Evolutionary conservation across 1,140 invertebrate species (phyloP), one percentile per base, ranked within the genome.

Genomic region (Habropoda laboriosa): DNA sequence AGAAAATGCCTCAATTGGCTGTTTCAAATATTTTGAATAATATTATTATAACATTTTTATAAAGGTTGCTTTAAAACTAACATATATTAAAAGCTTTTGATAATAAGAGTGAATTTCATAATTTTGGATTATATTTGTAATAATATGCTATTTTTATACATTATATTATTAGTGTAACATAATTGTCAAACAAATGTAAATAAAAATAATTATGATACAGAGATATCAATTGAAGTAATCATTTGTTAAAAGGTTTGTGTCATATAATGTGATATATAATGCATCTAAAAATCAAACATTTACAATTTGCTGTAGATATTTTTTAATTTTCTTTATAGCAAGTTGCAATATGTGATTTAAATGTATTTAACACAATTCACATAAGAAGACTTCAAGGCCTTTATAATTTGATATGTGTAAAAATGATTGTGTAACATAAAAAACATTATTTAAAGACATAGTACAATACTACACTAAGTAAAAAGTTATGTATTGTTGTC

Each of bases 401-500:
- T 42, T 76, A n/a, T 45, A 76, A 64, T 74, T 64, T 55, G 42
- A 38, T 16, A 57, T n/a, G 24, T 57, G 24, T 49, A 53, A 42
- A 71, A 42, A 7, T 40, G 21, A 40, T 57, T 18, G n/a, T 77
- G 38, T 51, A 45, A 72, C n/a, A 60, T 47, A 40, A 73, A 42
- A 42, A 61, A 32, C 63, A 63, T 63, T 72, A 27, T 72, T 68
- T 57, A 27, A 72, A 38, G 38, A 74, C 47, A 79, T 55, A 57
- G 2, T 57, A 57, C 24, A n/a, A 45, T 40, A 24, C 32, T 57
- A 55, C 47, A 13, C n/a, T 58, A 71, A 60, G 70, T 70, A 71
- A 78, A 70, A 72, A 79, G 2, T 60, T 51, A 18, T 47, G 16
- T 78, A 49, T 38, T 60, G 66, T 78, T 49, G 55, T 60, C 60